Evolutionary conservation across 2,888 invertebrate genomes (phyloP), one percentile per base, ranked within the genome.

Genomic region (Trichacis sp.): DNA sequence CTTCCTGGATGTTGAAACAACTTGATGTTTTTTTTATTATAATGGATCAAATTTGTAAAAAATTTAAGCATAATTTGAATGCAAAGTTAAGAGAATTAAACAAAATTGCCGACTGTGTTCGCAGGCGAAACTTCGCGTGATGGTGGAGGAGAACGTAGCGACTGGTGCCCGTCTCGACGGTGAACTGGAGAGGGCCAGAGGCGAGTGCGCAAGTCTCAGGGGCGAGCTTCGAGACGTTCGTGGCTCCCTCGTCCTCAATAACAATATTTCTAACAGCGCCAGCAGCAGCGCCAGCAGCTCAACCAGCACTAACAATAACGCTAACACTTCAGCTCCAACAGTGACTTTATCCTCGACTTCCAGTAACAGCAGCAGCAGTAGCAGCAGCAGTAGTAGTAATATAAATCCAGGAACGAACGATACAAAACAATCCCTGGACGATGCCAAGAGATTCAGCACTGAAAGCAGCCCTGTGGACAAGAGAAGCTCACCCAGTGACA

Each of bases 121-220:
- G n/a, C 87, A 93, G 90, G 89, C 89, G 86, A 92, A 92, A 88
- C 91, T 92, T 84, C 90, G 93, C 87, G 93, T 92, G 87, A 94
- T 94, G 94, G 93, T 94, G 82, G 94, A 94, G 87, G 94, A 94
- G 88, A 93, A 94, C 87, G 86, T 87, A 77, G 84, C 85, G 65
- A 86, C 85, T 66, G 82, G 84, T 62, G 81, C 83, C 72, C 85
- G 87, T 73, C 87, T 89, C 59, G 87, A 87, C 81, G 68, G 67
- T 51, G 90, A 91, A 82, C 88, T 90, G 75, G 90, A 90, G 73
- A 87, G 88, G 56, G 86, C 90, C 49, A 87, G 89, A 71, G 88
- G 89, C 70, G 91, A 92, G 77, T 87, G 88, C 74, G 86, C 85
- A 50, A 84, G 85, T 45, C 80, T 88, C 65, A 83, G 88, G 48